Evolutionary conservation across 2,797 vertebrate species (phyloP).

Genomic region (Austrolebias charrua): DNA sequence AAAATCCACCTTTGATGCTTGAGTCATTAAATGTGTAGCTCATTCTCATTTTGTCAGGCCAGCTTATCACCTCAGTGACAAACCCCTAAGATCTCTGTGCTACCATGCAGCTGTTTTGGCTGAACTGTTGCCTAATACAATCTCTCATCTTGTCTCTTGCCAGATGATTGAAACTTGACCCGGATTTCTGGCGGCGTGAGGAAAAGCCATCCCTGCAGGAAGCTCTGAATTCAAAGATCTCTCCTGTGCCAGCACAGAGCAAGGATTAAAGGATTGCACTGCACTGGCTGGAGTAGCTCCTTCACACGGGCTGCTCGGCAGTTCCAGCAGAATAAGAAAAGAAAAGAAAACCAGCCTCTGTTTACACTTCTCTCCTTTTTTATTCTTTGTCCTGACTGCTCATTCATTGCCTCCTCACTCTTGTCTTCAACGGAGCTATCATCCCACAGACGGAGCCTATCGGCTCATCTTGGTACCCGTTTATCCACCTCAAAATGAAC

Average conservation of each 20-base stretch:
- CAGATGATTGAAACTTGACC: conserved; percentile 76
- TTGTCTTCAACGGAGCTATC: conserved; percentile 42
- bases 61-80: no score
- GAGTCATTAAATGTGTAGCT: conserved; percentile 1
- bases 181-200: conserved; percentile 55
- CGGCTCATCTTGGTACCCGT: conserved; percentile 35
- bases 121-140: conserved; percentile 46
- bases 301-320: conserved; percentile 47
- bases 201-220: conserved; percentile 60
- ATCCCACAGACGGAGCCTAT: conserved; percentile 32
- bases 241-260: conserved; percentile 45
- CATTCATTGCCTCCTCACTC: conserved; percentile 31
- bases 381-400: conserved; percentile 28
- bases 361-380: conserved; percentile 46
- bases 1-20: conserved; percentile 25
- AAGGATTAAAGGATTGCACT: conserved; percentile 56
- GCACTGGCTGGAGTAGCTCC: conserved; percentile 48
- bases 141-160: conserved; percentile 54
- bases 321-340: conserved; percentile 40
- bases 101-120: conserved; percentile 11
- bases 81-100: conserved; percentile 14
- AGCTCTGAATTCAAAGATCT: conserved; percentile 43
- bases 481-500: conserved; percentile 82
- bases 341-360: conserved; percentile 21
- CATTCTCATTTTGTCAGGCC: neutral